Percentiles rank a stretch among this genome's conserved stretches.
phyloP scores from a whole-genome alignment of 2,113 vertebrate genomes.

The Dicentrarchus labrax region DNA sequence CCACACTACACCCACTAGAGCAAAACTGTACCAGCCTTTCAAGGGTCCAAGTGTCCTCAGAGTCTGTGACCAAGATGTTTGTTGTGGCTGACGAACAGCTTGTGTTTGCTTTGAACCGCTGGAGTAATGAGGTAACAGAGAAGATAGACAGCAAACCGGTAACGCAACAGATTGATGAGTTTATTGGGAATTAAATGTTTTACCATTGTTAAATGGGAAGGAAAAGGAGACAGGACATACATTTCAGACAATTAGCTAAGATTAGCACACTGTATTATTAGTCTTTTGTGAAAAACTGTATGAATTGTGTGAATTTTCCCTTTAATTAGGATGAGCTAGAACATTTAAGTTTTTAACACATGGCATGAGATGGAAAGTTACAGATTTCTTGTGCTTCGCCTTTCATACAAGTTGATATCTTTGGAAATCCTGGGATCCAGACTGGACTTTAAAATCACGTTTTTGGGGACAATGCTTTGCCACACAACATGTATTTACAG shows the following conservation, averaged over 20 bases:
- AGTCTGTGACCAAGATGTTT: conserved; percentile 17
- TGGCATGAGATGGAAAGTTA: not conserved
- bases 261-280: not conserved
- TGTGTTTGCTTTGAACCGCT: conserved; percentile 18
- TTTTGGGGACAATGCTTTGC: not conserved
- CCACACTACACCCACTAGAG: conserved; percentile 63
- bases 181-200: not conserved
- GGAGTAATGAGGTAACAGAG: fast-evolving
- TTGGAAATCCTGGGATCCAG: not conserved
- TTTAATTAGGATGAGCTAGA: not conserved
- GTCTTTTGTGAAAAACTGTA: not conserved
- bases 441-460: not conserved
- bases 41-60: not conserved
- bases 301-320: too few relatives aligned
- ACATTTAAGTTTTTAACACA: not conserved
- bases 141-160: not conserved
- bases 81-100: not conserved
- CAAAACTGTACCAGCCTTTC: conserved; percentile 49
- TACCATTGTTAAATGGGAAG: not conserved
- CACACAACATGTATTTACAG: not conserved
- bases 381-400: not conserved
- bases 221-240: not conserved
- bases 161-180: not conserved
- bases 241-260: not conserved
- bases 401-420: not conserved